Percentiles rank a stretch among this genome's conserved stretches.
phyloP scores from a whole-genome alignment of 2,888 invertebrate genomes.

The Mythimna pallens region DNA sequence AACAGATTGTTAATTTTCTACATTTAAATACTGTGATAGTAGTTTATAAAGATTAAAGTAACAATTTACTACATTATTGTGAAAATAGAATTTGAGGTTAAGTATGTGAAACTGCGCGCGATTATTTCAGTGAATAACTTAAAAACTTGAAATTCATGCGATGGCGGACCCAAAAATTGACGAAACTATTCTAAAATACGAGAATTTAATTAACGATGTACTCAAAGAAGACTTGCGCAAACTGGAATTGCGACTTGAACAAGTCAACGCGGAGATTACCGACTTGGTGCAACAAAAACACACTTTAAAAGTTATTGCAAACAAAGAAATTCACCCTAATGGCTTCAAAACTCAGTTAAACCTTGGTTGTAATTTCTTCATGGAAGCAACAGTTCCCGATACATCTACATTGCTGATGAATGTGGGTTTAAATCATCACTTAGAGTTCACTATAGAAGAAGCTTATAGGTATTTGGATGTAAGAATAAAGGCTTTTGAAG shows the following conservation, averaged over 20 bases:
- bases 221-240: conserved; percentile 93
- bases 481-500: conserved; percentile 92
- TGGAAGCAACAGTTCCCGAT: conserved; percentile 94
- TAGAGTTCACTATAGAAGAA: conserved; percentile 93
- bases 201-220: conserved; percentile 94
- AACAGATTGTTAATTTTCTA: neutral
- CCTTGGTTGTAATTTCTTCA: conserved; percentile 96
- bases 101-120: conserved; percentile 19
- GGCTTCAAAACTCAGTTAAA: conserved; percentile 91
- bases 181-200: conserved; percentile 88
- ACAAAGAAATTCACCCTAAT: conserved; percentile 86
- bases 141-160: neutral
- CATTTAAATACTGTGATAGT: neutral
- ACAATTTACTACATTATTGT: neutral
- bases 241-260: conserved; percentile 91
- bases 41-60: neutral
- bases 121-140: neutral
- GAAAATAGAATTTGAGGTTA: conserved; percentile 40
- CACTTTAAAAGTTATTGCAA: conserved; percentile 92
- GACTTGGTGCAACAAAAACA: conserved; percentile 94
- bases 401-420: conserved; percentile 92
- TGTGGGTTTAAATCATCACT: conserved; percentile 94
- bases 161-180: conserved; percentile 76
- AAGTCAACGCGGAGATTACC: conserved; percentile 92
- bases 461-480: conserved; percentile 93